A percentile compares a stretch with the other conserved stretches of the same genome.
Conservation (phyloP, 2,113 vertebrate genomes). For the Hucho hucho region DNA sequence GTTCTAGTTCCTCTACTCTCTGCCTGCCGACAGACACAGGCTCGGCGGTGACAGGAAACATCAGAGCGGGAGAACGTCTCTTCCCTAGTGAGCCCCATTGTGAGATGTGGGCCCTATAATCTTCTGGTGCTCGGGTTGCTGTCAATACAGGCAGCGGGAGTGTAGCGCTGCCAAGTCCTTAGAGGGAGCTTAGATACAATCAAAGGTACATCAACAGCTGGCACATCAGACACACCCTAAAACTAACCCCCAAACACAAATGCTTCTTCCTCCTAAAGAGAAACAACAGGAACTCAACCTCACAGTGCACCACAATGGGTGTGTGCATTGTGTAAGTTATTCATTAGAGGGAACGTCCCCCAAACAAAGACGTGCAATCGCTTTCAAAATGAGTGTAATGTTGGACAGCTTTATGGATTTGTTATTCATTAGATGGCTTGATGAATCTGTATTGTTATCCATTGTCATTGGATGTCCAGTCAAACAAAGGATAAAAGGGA, state of each 20-base stretch:
- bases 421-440: too few relatives aligned
- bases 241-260: not conserved
- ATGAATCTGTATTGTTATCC: too few relatives aligned
- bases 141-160: conserved; percentile 4
- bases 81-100: not conserved
- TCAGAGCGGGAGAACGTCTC: not conserved
- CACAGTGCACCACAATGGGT: too few relatives aligned
- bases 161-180: conserved; percentile 3
- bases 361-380: too few relatives aligned
- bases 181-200: not conserved
- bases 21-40: not conserved
- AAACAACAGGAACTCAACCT: not conserved
- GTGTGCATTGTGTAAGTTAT: too few relatives aligned
- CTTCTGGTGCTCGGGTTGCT: not conserved
- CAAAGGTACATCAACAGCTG: not conserved
- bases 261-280: not conserved
- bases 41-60: conserved; percentile 1
- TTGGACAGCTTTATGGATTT: too few relatives aligned
- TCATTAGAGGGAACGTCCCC: too few relatives aligned
- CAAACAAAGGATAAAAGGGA: too few relatives aligned
- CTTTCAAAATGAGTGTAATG: too few relatives aligned
- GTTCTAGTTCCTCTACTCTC: not conserved
- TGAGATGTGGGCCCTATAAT: not conserved
- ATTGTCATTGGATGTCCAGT: too few relatives aligned
- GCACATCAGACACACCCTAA: not conserved